Conservation (phyloP, 1,140 invertebrate genomes). For the Eufriesea mexicana region DNA sequence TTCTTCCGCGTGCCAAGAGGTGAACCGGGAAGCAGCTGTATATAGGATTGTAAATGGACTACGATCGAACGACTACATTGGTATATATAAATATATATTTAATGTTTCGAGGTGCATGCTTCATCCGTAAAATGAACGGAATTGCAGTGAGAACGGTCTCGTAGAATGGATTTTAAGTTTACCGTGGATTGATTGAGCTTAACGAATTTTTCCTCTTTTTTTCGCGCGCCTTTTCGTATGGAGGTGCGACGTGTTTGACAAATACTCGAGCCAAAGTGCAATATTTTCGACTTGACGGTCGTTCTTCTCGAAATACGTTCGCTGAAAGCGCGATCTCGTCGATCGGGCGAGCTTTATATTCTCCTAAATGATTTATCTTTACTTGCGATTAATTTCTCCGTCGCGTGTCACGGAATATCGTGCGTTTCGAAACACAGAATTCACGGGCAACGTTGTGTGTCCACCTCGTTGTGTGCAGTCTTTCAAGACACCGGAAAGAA, state of each 20-base stretch:
- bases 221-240: not conserved
- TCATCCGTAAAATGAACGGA: constrained; percentile 1
- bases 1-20: not conserved
- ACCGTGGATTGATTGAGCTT: not conserved
- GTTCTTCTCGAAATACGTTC: not conserved
- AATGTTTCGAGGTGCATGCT: constrained; percentile 37
- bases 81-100: constrained; percentile 12
- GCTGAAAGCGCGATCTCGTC: not conserved
- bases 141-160: not conserved
- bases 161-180: constrained; percentile 10
- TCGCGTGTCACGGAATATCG: constrained; percentile 8
- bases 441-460: not conserved
- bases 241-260: not conserved
- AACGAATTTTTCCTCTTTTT: not conserved
- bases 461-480: not conserved
- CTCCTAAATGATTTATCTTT: not conserved
- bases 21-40: constrained; percentile 15
- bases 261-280: constrained; percentile 47
- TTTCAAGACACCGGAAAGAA: not conserved
- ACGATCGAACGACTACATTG: constrained; percentile 21
- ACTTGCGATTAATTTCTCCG: not conserved
- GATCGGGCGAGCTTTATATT: constrained; percentile 12
- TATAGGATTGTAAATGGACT: constrained; percentile 34
- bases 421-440: constrained; percentile 11
- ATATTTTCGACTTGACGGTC: constrained; percentile 2